Base-by-base conservation (phyloP, 2,888 invertebrate species). In the Perizoma flavofasciatum region DNA sequence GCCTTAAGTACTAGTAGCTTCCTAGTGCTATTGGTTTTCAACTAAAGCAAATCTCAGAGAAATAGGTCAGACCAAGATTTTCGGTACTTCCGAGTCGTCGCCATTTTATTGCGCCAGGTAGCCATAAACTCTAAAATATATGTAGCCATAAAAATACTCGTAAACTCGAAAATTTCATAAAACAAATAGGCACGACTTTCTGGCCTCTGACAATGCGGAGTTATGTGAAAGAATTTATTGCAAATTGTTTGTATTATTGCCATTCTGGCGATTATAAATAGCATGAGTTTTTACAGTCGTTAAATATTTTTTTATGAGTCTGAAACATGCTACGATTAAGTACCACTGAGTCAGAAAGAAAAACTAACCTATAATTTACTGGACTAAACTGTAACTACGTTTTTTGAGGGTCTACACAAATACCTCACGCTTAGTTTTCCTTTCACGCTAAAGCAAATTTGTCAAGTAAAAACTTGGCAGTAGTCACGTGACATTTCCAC, bases 121-220 rank as follows among this genome's bases (percentile, higher is more conserved):
- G 78, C 77, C 69, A 75, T 82, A 82, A 82, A 82, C 74, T 80
- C 76, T 79, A 77, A 82, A 83, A 84, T 81, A 82, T 81, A 82
- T 77, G 78, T 64, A 69, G 69, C 81, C 72, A 80, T 85, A 85
- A 85, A 85, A 79, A 66, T 78, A 74, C 73, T 73, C 75, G 78
- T 85, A 82, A 84, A 81, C 72, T 74, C 74, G 72, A 75, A 79
- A 79, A 78, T 78, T 81, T 81, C 76, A 74, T 78, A 74, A 77
- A 80, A 81, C 78, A 77, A 74, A 74, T 77, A 72, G 65, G 67
- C 66, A 56, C 54, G 62, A 63, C 65, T 57, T 55, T 59, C 62
- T 55, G 61, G 62, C 55, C 51, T 59, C 62, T 67, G 65, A 66
- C 66, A 69, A 65, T 65, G 59, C 61, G 63, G 63, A 62, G 55